phyloP scores from a whole-genome alignment of 1,140 invertebrate species.

The Sarcophaga peregrina region DNA sequence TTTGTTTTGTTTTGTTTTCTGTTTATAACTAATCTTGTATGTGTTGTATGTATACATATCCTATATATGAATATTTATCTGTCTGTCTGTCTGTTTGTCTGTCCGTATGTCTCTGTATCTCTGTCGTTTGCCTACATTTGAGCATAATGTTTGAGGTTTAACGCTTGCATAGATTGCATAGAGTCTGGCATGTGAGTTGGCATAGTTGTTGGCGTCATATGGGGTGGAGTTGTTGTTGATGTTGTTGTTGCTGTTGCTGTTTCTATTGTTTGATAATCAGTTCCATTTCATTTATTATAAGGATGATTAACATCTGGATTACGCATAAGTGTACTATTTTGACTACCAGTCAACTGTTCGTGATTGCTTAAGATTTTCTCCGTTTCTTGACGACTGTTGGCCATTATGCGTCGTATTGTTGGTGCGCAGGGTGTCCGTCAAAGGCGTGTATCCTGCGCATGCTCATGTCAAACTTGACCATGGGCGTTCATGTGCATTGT shows the following conservation, averaged over 20 bases:
- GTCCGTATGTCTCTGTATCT: too few relatives aligned
- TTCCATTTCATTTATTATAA: conserved; percentile 59
- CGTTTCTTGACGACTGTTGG: conserved; percentile 64
- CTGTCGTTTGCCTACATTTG: neutral
- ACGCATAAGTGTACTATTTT: conserved; percentile 60
- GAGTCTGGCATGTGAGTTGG: too few relatives aligned
- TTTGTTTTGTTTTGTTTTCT: neutral
- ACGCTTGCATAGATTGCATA: conserved; percentile 4
- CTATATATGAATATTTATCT: too few relatives aligned
- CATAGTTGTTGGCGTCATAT: too few relatives aligned
- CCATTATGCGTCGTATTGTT: conserved; percentile 65
- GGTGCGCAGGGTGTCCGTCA: conserved; percentile 66
- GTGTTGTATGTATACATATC: too few relatives aligned
- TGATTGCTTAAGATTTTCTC: conserved; percentile 60
- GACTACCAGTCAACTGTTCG: conserved; percentile 54
- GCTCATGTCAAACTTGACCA: conserved; percentile 75
- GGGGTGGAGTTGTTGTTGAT: neutral
- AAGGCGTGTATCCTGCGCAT: conserved; percentile 65
- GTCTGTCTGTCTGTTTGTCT: too few relatives aligned
- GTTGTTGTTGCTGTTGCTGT: neutral
- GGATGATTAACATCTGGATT: conserved; percentile 59
- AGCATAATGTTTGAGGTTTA: neutral
- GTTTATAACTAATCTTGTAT: neutral
- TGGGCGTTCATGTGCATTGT: conserved; percentile 81
- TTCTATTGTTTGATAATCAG: conserved; percentile 17